These are phyloP conservation scores for Loriculus beryllinus DNA, from an alignment of 2,797 vertebrate species.

Conservation along the genomic window DNA sequence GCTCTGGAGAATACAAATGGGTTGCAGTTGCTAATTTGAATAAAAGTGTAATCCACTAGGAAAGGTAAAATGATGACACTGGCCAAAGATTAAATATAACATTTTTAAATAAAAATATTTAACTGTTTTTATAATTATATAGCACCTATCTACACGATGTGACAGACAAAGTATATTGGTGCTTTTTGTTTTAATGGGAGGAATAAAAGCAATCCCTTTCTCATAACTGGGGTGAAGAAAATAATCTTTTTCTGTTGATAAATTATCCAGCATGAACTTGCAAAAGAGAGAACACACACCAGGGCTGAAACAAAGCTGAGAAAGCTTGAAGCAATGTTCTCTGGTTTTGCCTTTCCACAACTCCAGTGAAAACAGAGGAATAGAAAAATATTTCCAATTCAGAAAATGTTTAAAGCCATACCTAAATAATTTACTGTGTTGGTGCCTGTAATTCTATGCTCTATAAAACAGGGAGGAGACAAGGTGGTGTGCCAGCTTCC, in stretches of 20 bases:
- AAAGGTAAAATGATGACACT: background rate
- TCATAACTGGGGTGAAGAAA: background rate
- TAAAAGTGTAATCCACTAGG: background rate
- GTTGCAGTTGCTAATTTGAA: background rate
- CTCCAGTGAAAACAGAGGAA: background rate
- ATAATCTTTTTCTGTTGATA: background rate
- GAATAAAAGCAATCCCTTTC: background rate
- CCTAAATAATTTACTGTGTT: background rate
- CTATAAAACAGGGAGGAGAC: background rate
- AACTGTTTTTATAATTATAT: background rate
- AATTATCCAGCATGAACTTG: background rate
- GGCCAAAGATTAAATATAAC: background rate
- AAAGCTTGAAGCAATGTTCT: background rate
- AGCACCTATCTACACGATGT: background rate
- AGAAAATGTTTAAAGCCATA: background rate
- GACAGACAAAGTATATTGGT: background rate
- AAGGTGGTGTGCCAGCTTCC: background rate
- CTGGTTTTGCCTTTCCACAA: background rate
- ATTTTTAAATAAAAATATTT: background rate
- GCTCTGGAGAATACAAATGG: background rate
- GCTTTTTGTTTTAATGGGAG: background rate
- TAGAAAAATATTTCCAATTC: background rate
- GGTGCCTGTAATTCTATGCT: background rate
- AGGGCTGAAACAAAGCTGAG: background rate
- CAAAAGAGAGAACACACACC: background rate